These are phyloP conservation scores for Loriculus beryllinus DNA, from an alignment of 2,797 vertebrate species.

Conservation along the genomic window DNA sequence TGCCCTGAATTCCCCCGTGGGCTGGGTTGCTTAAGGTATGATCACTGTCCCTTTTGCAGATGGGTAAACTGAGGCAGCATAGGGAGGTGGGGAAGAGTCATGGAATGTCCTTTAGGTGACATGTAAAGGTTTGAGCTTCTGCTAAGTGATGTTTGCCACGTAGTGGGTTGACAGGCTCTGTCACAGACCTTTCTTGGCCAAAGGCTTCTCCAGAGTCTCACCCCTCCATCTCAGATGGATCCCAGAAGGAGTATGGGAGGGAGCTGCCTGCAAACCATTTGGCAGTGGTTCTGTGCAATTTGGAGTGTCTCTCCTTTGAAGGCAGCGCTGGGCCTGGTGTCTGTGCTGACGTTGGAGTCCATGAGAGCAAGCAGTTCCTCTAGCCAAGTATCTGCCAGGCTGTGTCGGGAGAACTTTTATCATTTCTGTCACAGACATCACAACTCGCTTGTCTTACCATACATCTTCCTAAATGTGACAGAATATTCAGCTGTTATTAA, in stretches of 20 bases:
- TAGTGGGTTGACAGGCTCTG: background rate
- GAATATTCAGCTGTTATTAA: constrained; percentile 97
- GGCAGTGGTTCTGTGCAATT: constrained; percentile 54
- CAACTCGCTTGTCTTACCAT: constrained; percentile 92
- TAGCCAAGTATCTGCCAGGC: constrained; percentile 88
- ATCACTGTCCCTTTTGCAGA: background rate
- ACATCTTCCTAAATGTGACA: constrained; percentile 98
- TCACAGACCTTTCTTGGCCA: background rate
- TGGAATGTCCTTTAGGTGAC: background rate
- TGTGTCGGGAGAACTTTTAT: constrained; percentile 90
- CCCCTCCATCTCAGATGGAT: background rate
- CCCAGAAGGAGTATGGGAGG: constrained; percentile 9
- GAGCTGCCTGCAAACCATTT: constrained; percentile 52
- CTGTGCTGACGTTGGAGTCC: constrained; percentile 80
- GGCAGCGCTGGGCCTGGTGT: constrained; percentile 78
- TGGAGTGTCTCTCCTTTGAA: constrained; percentile 64
- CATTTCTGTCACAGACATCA: constrained; percentile 95
- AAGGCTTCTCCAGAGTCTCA: background rate
- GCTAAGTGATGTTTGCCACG: background rate
- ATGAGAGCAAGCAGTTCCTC: constrained; percentile 76
- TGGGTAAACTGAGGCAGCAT: constrained; percentile 20
- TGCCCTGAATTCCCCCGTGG: background rate
- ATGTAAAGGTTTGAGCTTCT: background rate
- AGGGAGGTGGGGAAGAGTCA: background rate
- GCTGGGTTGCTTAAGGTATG: accelerated